Evolutionary conservation across 2,113 vertebrate species (phyloP).

Genomic region (Oncorhynchus mykiss): DNA sequence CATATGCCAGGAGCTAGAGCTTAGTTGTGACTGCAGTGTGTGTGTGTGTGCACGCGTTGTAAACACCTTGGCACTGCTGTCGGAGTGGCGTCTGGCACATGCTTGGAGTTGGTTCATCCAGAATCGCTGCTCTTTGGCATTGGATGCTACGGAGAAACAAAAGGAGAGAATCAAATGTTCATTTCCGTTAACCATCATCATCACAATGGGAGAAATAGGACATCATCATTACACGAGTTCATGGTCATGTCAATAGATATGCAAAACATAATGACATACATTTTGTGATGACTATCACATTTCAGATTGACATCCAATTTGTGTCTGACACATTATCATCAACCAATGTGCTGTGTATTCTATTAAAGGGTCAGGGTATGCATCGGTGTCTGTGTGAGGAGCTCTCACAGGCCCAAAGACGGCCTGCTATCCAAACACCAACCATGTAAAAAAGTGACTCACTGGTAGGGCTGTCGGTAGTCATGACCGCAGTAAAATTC

Average conservation of each 20-base stretch:
- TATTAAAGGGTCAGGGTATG: no score
- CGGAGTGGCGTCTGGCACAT: constrained; percentile 90
- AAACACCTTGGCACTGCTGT: constrained; percentile 86
- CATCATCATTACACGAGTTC: constrained; percentile 12
- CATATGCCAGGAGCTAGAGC: not conserved
- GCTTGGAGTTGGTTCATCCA: constrained; percentile 95
- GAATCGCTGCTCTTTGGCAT: constrained; percentile 89
- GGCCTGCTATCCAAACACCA: not conserved
- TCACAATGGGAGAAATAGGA: not conserved
- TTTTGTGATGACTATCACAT: not conserved
- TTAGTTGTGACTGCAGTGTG: constrained; percentile 14
- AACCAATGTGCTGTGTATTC: not conserved
- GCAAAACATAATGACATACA: not conserved
- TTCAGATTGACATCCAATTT: not conserved
- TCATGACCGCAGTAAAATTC: no score
- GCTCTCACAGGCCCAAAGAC: not conserved
- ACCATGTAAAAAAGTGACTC: not conserved
- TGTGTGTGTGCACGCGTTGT: not conserved
- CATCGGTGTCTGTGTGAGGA: not conserved
- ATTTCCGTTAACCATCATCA: not conserved
- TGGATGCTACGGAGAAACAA: constrained; percentile 74
- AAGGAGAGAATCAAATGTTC: not conserved
- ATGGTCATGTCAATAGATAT: constrained; percentile 13
- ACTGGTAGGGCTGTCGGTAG: not conserved
- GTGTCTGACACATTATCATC: not conserved